Conservation (phyloP, 2,797 vertebrate genomes). For the Mormyrops attenuatus region DNA sequence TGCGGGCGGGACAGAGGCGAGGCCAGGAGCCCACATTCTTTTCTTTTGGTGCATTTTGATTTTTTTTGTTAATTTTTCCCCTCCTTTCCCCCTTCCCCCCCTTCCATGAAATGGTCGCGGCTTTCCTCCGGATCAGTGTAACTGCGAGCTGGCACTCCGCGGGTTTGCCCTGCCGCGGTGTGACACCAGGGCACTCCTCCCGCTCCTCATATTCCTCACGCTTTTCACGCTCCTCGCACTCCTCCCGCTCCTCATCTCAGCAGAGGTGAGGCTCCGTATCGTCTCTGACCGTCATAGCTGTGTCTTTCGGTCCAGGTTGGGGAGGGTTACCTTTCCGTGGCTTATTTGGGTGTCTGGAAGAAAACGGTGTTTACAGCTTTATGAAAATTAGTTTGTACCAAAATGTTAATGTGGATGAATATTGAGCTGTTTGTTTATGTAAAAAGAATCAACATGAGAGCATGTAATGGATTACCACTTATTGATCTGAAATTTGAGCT, state of each 20-base stretch:
- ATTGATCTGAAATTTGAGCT: not conserved
- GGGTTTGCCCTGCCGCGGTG: not conserved
- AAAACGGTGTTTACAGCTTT: not conserved
- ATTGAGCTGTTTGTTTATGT: not conserved
- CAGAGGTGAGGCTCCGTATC: not conserved
- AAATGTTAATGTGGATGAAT: not conserved
- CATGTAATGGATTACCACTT: not conserved
- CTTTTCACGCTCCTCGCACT: not conserved
- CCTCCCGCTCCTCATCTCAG: not conserved
- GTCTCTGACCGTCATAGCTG: not conserved
- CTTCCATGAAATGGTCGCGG: not conserved
- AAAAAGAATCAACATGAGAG: not conserved
- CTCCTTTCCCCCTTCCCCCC: not conserved
- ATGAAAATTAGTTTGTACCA: not conserved
- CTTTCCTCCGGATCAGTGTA: not conserved
- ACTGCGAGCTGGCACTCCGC: not conserved
- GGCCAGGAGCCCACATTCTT: not conserved
- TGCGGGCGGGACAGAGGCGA: conserved; percentile 33
- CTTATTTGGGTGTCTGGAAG: not conserved
- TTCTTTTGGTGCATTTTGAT: not conserved
- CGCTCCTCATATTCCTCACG: not conserved
- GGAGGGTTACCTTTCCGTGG: not conserved
- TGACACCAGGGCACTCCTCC: not conserved
- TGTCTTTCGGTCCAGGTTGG: not conserved
- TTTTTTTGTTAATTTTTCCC: not conserved